Conservation (phyloP, 2,888 invertebrate genomes). For the Apomyelois bistriatella region DNA sequence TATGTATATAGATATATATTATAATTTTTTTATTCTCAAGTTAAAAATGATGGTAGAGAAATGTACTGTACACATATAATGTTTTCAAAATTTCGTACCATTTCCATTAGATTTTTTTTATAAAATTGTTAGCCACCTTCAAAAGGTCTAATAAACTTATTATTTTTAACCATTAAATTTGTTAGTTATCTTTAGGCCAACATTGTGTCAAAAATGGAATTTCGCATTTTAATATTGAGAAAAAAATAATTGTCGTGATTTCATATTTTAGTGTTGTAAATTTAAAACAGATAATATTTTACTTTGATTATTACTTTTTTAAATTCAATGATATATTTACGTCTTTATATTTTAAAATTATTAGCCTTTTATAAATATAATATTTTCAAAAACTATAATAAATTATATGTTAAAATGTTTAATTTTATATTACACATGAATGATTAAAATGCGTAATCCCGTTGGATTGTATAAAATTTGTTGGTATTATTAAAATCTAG, state of each 20-base stretch:
- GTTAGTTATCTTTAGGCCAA: slow-evolving; percentile 36
- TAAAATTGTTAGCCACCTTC: no score
- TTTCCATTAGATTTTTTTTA: no score
- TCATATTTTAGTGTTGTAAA: neutral
- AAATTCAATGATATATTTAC: neutral
- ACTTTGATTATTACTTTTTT: neutral
- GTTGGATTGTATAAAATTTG: slow-evolving; percentile 50
- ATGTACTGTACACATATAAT: neutral
- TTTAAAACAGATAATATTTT: neutral
- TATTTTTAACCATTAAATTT: slow-evolving; percentile 26
- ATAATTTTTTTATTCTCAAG: no score
- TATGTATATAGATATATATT: no score
- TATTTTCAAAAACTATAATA: neutral
- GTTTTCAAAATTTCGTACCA: no score
- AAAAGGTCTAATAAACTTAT: no score
- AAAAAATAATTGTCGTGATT: neutral
- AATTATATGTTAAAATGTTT: neutral
- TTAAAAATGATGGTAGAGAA: neutral
- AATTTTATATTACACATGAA: neutral
- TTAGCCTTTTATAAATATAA: neutral
- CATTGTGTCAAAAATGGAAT: slow-evolving; percentile 31
- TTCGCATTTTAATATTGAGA: slow-evolving; percentile 46
- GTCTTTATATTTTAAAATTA: neutral
- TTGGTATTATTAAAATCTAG: slow-evolving; percentile 44
- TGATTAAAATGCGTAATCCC: slow-evolving; percentile 55